Conservation (phyloP, 2,888 invertebrate genomes). For the Drosophila borealis region DNA sequence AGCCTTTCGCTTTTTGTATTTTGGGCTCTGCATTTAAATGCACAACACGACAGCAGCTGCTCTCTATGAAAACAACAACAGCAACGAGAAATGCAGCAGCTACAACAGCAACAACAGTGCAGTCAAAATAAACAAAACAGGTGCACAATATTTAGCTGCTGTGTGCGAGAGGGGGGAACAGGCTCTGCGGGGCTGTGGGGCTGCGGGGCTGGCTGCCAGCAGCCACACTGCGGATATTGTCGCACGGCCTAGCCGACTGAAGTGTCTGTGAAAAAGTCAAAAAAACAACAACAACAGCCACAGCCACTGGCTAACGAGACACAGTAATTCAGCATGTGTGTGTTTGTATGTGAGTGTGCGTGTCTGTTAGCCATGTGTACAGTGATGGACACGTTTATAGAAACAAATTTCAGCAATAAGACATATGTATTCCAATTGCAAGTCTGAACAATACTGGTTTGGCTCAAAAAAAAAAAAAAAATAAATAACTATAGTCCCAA, state of each 20-base stretch:
- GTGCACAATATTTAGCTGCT: slow-evolving; percentile 67
- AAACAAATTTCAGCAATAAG: background rate
- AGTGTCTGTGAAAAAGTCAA: slow-evolving; percentile 59
- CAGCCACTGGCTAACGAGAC: slow-evolving; percentile 65
- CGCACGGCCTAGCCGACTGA: slow-evolving; percentile 57
- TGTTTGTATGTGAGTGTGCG: slow-evolving; percentile 1
- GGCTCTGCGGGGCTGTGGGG: background rate
- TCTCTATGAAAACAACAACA: slow-evolving; percentile 46
- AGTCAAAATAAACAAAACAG: slow-evolving; percentile 77
- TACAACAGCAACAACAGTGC: slow-evolving; percentile 36
- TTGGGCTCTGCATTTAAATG: slow-evolving; percentile 63
- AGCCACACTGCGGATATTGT: slow-evolving; percentile 54
- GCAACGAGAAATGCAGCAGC: slow-evolving; percentile 26
- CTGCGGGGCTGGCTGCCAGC: slow-evolving; percentile 16
- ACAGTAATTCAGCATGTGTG: slow-evolving; percentile 49
- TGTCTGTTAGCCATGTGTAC: slow-evolving; percentile 18
- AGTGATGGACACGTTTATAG: slow-evolving; percentile 11
- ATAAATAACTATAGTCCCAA: too few relatives aligned
- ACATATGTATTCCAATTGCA: too few relatives aligned
- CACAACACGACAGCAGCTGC: slow-evolving; percentile 53
- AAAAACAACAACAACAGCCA: slow-evolving; percentile 34
- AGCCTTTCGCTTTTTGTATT: slow-evolving; percentile 6
- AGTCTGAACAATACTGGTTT: too few relatives aligned
- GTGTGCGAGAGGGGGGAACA: background rate
- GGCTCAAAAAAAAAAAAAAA: too few relatives aligned